A percentile compares a stretch with the other conserved stretches of the same genome.
These are phyloP conservation scores for Yasuhikotakia modesta DNA, from an alignment of 2,797 vertebrate genomes.

Conservation along the genomic window DNA sequence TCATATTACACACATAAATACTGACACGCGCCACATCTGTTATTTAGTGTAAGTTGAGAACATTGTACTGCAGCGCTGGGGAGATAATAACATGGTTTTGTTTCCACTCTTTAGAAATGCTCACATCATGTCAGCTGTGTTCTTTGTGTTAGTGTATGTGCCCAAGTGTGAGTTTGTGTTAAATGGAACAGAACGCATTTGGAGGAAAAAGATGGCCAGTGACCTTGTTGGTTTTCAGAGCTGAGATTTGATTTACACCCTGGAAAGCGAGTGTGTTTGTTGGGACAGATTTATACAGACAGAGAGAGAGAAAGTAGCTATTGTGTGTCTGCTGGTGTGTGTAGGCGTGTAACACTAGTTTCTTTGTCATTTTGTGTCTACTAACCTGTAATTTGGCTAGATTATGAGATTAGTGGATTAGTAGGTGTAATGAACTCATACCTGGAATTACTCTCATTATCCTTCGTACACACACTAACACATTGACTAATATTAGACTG, in stretches of 20 bases:
- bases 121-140: constrained; percentile 9
- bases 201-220: constrained; percentile 58
- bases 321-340: constrained; percentile 29
- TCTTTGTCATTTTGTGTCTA: constrained; percentile 21
- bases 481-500: neutral
- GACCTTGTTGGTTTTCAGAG: constrained; percentile 45
- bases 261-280: neutral
- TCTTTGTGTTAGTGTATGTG: neutral
- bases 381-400: constrained; percentile 44
- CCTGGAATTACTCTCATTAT: constrained; percentile 38
- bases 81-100: constrained; percentile 53
- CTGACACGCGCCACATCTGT: neutral
- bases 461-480: neutral
- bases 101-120: constrained; percentile 41
- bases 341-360: constrained; percentile 37
- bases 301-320: constrained; percentile 1
- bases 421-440: constrained; percentile 47
- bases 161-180: constrained; percentile 14
- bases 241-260: constrained; percentile 44
- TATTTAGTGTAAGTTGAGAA: neutral
- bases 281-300: neutral
- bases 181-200: constrained; percentile 37
- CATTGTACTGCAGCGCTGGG: constrained; percentile 41
- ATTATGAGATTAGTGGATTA: constrained; percentile 39
- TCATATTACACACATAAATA: neutral